Percentiles rank a stretch among this genome's conserved stretches.
Conservation (phyloP, 1,140 invertebrate genomes). For the Saxidomus purpurata region DNA sequence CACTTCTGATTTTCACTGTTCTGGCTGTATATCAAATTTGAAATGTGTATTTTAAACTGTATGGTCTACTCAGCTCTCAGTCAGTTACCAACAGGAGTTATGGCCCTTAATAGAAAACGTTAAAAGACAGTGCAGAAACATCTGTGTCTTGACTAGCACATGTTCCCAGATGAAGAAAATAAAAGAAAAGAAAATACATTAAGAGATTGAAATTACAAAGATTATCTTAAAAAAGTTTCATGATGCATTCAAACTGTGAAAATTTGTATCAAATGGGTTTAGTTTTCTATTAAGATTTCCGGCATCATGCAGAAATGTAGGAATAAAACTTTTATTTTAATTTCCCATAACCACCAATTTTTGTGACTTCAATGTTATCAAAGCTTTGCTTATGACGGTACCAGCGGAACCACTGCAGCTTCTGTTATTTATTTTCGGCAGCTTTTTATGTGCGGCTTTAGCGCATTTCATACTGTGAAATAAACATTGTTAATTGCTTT, state of each 20-base stretch:
- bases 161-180: too few species aligned
- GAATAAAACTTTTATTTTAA: conserved; percentile 2
- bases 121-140: too few species aligned
- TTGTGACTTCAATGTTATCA: background rate
- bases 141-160: too few species aligned
- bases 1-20: too few species aligned
- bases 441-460: background rate
- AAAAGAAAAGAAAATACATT: background rate
- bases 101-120: too few species aligned
- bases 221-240: background rate
- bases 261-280: background rate
- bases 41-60: too few species aligned
- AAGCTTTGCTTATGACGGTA: background rate
- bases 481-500: conserved; percentile 52
- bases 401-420: background rate
- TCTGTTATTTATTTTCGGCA: conserved; percentile 21
- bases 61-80: too few species aligned
- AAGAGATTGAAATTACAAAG: background rate
- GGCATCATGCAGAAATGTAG: background rate
- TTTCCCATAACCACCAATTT: background rate
- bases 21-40: too few species aligned
- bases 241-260: background rate
- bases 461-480: background rate
- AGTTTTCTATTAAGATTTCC: background rate
- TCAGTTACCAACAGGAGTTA: too few species aligned